Base-by-base conservation (phyloP, 2,888 invertebrate genomes). In the Plebejus melissa region DNA sequence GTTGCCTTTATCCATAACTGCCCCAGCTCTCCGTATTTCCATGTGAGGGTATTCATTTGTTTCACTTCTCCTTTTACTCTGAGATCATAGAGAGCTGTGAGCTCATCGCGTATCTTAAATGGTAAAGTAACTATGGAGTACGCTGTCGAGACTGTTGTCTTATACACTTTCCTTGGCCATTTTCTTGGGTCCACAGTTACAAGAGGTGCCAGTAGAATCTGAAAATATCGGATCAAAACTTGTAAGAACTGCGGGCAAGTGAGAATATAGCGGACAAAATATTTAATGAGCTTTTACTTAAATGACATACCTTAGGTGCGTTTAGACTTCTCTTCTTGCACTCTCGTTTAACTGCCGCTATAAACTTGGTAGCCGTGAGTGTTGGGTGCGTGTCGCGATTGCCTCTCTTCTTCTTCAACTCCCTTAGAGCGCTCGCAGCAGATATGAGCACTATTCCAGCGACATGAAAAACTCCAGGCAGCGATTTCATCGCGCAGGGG, bases 371-470 rank as follows among this genome's bases (percentile, higher is more conserved):
- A 57, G 91, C 91, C 0, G 94, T 94, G 6, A 90, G 82, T 0
- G 90, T 83, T 4, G 94, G 89, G 6, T 81, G 81, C 0, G 79
- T 74, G 1, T 91, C 90, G 70, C 82, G 81, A 41, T 88, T 87
- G 74, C 85, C 82, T 74, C 89, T 88, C 28, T 92, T 94, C 85
- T 95, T 95, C 76, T 91, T 94, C 69, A 96, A 92, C 81, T 96
- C 95, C 80, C 95, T 94, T 0, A 95, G 79, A 0, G 95, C 95
- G 71, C 96, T 95, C 0, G 96, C 95, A 1, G 94, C 82, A 4
- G 96, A 95, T 81, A 97, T 96, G 1, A 96, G 81, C 0, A 94
- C 82, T 69, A 97, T 91, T 0, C 96, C 96, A 1, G 94, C 83
- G 41, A 96, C 95, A 79, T 95, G 94, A 74, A 94, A 94, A 0